A percentile compares a stretch with the other conserved stretches of the same genome.
These are phyloP conservation scores for Drosophila helvetica DNA, from an alignment of 2,888 invertebrate genomes.

Conservation along the genomic window DNA sequence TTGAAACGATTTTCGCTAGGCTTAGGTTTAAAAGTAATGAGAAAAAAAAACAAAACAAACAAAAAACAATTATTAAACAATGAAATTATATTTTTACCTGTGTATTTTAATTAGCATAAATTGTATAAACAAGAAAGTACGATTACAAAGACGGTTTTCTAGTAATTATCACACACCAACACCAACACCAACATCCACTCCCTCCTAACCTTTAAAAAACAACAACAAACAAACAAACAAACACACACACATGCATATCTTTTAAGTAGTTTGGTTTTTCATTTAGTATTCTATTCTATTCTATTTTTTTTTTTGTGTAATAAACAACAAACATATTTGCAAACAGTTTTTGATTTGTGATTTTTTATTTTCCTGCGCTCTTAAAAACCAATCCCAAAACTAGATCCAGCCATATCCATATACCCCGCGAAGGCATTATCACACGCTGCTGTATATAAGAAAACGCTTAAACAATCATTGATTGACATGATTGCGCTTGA, in stretches of 20 bases:
- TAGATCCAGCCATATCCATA: constrained; percentile 37
- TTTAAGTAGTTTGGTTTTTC: constrained; percentile 77
- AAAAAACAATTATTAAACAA: constrained; percentile 68
- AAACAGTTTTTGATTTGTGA: constrained; percentile 43
- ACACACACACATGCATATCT: constrained; percentile 55
- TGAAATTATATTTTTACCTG: constrained; percentile 80
- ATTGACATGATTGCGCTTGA: constrained; percentile 41
- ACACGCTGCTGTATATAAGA: constrained; percentile 58
- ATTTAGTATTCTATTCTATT: constrained; percentile 66
- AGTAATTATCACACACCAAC: constrained; percentile 62
- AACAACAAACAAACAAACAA: constrained; percentile 3
- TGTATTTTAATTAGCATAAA: constrained; percentile 78
- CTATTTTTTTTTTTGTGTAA: constrained; percentile 59
- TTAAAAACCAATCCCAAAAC: constrained; percentile 2
- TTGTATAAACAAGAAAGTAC: constrained; percentile 62
- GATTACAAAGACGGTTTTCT: constrained; percentile 78
- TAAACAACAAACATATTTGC: constrained; percentile 60
- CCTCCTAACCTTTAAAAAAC: neutral
- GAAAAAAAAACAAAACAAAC: constrained; percentile 24
- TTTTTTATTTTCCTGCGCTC: constrained; percentile 30
- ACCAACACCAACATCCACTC: constrained; percentile 16
- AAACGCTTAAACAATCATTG: constrained; percentile 45
- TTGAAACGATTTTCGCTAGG: constrained; percentile 67
- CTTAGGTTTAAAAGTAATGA: constrained; percentile 59
- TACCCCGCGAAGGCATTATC: constrained; percentile 29